Base-by-base conservation (phyloP, 2,888 invertebrate genomes). In the Maniola hyperantus region DNA sequence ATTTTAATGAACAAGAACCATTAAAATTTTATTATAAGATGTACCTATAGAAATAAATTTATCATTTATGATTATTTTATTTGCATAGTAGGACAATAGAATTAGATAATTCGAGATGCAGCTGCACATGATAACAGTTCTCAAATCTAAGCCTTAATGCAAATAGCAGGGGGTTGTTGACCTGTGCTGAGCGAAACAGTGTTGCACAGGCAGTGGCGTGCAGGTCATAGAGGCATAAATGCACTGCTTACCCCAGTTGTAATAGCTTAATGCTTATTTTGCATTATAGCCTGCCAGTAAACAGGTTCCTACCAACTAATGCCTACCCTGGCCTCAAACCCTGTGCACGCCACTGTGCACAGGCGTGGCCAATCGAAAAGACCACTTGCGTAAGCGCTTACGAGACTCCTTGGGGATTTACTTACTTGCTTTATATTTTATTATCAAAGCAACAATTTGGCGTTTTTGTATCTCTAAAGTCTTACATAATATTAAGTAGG, bases 111-210 rank as follows among this genome's bases (percentile, higher is more conserved):
- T 80, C 77, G 74, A 79, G 79, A 79, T 83, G 82, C 83, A 84
- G 83, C 81, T 80, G 81, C 77, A 75, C 73, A 71, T 78, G 77
- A 77, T 77, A 77, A 76, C 71, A 60, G 69, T 74, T 74, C 81
- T 84, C 80, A 85, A 88, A 88, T 86, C 82, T 83, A 79, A 77
- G 79, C 81, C 77, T 78, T 79, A 79, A 83, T 84, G 83, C 84
- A 88, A 68, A 85, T 84, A 82, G 83, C 79, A 72, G 64, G 81
- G 82, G 89, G 85, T 89, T 80, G 86, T 85, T 78, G 89, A 82
- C 83, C 86, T 81, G 82, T 82, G 87, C 85, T 79, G 83, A 83
- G 79, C 80, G 82, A 78, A 83, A 83, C 79, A 82, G 78, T 79
- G 82, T 85, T 84, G 84, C 82, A 83, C 87, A 70, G 66, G 80